A percentile compares a stretch with the other conserved stretches of the same genome.
Evolutionary conservation across 1,140 invertebrate species (phyloP).

Genomic region (Physella acuta): DNA sequence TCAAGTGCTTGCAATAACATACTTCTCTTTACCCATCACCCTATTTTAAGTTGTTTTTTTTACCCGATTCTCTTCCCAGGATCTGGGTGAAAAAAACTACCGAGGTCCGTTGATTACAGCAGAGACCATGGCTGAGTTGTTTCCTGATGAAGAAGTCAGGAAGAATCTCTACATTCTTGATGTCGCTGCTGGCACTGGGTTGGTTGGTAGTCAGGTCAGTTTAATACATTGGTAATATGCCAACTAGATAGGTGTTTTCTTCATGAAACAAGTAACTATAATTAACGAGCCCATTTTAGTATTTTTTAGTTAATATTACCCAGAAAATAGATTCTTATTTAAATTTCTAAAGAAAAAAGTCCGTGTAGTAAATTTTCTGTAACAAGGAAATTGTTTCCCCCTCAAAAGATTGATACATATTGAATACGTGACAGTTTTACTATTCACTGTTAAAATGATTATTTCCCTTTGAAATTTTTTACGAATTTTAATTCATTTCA

Average conservation of each 20-base stretch:
- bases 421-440: neutral
- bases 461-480: neutral
- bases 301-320: neutral
- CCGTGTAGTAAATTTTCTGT: no score
- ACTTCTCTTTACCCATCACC: neutral
- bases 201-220: slow-evolving; percentile 7
- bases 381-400: no score
- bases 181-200: slow-evolving; percentile 11
- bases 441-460: neutral
- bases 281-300: neutral
- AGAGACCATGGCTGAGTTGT: neutral
- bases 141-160: neutral
- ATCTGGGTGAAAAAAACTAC: slow-evolving; percentile 12
- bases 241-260: neutral
- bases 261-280: neutral
- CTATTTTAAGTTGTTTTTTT: neutral
- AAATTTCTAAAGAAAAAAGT: neutral
- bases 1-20: no score
- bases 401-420: no score
- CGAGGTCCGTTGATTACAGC: slow-evolving; percentile 4
- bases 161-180: neutral
- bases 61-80: neutral
- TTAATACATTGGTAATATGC: neutral
- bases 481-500: no score
- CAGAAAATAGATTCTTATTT: neutral